Evolutionary conservation across 2,888 invertebrate genomes (phyloP), one percentile per base, ranked within the genome.

Genomic region (Troilus luridus): DNA sequence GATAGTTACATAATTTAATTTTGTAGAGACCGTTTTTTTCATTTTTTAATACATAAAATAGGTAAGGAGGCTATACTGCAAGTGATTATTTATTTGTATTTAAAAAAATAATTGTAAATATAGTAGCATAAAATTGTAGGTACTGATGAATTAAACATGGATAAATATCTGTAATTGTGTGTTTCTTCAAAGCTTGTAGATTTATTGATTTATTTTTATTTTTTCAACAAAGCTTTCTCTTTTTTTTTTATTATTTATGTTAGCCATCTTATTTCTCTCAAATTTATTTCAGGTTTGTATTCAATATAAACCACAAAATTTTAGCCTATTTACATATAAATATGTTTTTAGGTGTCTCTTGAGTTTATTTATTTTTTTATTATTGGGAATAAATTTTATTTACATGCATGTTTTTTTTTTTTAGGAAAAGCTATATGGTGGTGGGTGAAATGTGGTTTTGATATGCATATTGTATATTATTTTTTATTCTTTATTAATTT

Each of bases 91-190:
- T 9, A n/a, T 64, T n/a, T 9, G 64, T 27, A 27, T 72, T 72
- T 12, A 72, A 19, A 6, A 41, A 77, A 77, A 27, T 14, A 27
- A 27, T 12, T 12, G 7, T 12, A 59, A 6, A 41, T 41, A 41
- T 6, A 14, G 0, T 59, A 59, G 14, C 14, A 59, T 59, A 59
- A 59, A 59, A 59, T 59, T 59, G 7, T 59, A 59, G 10, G 12
- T 10, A 62, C 9, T 67, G n/a, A 24, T 24, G 6, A 67, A 14
- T 27, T 14, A 6, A 41, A 5, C 9, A 77, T 77, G 2, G 8
- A 27, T 77, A 58, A 85, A 85, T 0, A 85, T 85, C 85, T 85
- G 85, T 85, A 85, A 85, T 85, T 85, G 85, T 85, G 85, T 85
- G 85, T 85, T 54, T 85, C 56, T 85, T 85, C n/a, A 11, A 54